Evolutionary conservation across 2,888 invertebrate genomes (phyloP).

Genomic region (Lycophotia porphyrea): DNA sequence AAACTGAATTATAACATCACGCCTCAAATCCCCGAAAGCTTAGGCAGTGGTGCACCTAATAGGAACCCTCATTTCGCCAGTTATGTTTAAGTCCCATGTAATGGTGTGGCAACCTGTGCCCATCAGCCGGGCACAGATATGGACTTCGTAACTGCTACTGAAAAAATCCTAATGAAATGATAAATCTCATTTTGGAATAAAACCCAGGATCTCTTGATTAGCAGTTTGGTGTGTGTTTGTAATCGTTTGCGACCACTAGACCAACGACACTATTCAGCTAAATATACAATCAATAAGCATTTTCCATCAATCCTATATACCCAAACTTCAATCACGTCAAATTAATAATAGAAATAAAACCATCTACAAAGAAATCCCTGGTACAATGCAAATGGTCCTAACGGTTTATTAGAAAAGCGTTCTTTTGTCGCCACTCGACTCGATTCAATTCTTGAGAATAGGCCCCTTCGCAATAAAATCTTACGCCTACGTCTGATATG

Average conservation of each 20-base stretch:
- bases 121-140: not conserved
- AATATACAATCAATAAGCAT: not conserved
- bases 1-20: not conserved
- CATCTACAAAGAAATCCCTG: constrained; percentile 45
- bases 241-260: not conserved
- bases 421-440: constrained; percentile 59
- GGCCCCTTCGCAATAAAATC: constrained; percentile 81
- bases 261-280: not conserved
- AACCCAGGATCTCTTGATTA: not conserved
- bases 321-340: constrained; percentile 12
- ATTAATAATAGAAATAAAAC: constrained; percentile 54
- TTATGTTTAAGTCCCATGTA: not conserved
- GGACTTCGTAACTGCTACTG: not conserved
- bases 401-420: constrained; percentile 62
- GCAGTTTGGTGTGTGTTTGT: not conserved
- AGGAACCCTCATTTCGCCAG: not conserved
- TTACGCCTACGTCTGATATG: constrained; percentile 84
- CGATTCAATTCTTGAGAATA: constrained; percentile 73
- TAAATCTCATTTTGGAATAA: not conserved
- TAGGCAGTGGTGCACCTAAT: not conserved
- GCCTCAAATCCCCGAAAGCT: not conserved
- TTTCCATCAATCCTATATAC: not conserved
- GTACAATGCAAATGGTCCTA: constrained; percentile 60
- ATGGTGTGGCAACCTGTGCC: not conserved
- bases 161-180: not conserved